Base-by-base conservation (phyloP, 2,113 vertebrate species). In the Ranitomeya imitator region DNA sequence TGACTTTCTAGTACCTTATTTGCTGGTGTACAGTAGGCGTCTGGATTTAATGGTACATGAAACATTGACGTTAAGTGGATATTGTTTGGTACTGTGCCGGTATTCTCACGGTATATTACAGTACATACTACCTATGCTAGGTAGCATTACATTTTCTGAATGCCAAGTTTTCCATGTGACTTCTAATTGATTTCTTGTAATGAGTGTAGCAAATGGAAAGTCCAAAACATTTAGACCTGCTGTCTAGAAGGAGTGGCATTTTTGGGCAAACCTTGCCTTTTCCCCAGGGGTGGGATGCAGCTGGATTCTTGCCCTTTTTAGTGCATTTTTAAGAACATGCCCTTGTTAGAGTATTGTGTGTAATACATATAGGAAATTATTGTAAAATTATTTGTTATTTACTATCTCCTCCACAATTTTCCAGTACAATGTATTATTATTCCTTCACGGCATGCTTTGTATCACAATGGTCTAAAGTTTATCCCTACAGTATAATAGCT, bases 401-500 rank as follows among this genome's bases (percentile, higher is more conserved):
- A 6, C 6, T 14, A 8, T 14, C 59, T 37, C 31, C 18, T 6
- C 31, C 5, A 31, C 26, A 45, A 61, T 37, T 61, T 8, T 37
- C 12, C 13, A 10, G 19, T 26, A 60, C 16, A 63, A 12, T 45
- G 45, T 37, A 13, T 15, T 11, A 18, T 63, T 57, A 15, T 6
- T 12, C 10, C 23, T 82, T 37, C 79, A 31, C 57, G 15, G 10
- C 15, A 8, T 51, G 31, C 79, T 45, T 18, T 45, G 79, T 26
- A 60, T 37, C 16, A 37, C 57, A 82, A 51, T 60, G 79, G 26
- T 52, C 61, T 67, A n/a, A 37, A n/a, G 13, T 69, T 79, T 83
- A 83, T 83, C 81, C 81, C 14, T 54, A n/a, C n/a, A 69, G 81
- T 83, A 83, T 65, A 83, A 83, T 67, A 69, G 81, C 81, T 83